A percentile compares a stretch with the other conserved stretches of the same genome.
These are phyloP conservation scores for Apostichopus japonicus DNA, from an alignment of 35 echinoderm and acorn worm genomes.

Conservation along the genomic window DNA sequence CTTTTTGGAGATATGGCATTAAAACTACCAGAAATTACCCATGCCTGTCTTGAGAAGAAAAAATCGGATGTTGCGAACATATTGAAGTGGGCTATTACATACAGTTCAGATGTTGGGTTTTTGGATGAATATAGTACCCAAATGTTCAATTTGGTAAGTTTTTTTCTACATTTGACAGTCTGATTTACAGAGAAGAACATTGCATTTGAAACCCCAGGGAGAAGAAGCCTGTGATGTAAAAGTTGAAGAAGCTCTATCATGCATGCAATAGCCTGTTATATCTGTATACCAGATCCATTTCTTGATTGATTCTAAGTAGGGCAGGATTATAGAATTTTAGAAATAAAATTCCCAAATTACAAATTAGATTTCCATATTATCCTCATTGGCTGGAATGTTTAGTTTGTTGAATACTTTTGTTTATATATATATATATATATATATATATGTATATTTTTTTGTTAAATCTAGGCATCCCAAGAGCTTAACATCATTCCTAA, in stretches of 20 bases:
- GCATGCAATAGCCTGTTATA: too few species aligned
- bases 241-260: too few species aligned
- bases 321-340: too few species aligned
- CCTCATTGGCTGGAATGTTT: too few species aligned
- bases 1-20: slow-evolving; percentile 73
- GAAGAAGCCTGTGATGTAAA: too few species aligned
- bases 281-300: too few species aligned
- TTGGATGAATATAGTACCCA: slow-evolving; percentile 58
- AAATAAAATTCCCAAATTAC: too few species aligned
- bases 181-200: too few species aligned
- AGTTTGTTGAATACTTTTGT: too few species aligned
- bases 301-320: too few species aligned
- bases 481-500: slow-evolving; percentile 18
- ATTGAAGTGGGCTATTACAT: slow-evolving; percentile 71
- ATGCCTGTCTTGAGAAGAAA: slow-evolving; percentile 63
- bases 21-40: slow-evolving; percentile 75
- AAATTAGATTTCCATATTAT: too few species aligned
- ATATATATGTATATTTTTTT: not conserved
- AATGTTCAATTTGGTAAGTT: slow-evolving; percentile 66
- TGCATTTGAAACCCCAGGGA: too few species aligned
- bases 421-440: not conserved
- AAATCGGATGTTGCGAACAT: slow-evolving; percentile 48
- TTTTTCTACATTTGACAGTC: not conserved
- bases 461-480: not conserved
- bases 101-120: slow-evolving; percentile 61